Evolutionary conservation across 1,140 invertebrate species (phyloP).

Genomic region (Scylla paramamosain): DNA sequence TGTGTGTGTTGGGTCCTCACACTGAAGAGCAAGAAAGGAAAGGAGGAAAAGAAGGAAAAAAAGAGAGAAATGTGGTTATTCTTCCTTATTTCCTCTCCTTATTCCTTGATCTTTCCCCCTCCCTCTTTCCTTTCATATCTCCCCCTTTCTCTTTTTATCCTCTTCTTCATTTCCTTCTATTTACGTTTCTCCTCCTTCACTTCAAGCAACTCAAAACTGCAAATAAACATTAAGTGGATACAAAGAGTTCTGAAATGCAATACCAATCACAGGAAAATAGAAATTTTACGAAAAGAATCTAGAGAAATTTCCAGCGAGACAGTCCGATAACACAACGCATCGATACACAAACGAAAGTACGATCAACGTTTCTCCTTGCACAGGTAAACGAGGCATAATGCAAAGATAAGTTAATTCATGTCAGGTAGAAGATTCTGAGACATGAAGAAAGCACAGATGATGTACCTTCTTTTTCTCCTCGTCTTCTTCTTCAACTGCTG

Average conservation of each 20-base stretch:
- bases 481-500: no score
- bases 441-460: no score
- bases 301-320: no score
- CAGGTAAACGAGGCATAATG: not conserved
- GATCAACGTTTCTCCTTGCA: not conserved
- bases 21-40: not conserved
- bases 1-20: no score
- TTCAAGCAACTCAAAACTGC: no score
- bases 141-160: not conserved
- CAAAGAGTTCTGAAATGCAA: not conserved
- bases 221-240: not conserved
- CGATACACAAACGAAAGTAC: not conserved
- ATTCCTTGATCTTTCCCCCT: not conserved
- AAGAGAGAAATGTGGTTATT: not conserved
- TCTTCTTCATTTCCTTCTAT: not conserved
- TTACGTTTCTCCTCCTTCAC: no score
- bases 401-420: no score
- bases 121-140: not conserved
- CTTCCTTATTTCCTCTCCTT: not conserved
- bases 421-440: no score
- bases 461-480: no score
- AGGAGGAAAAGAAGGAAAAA: not conserved
- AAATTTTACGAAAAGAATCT: no score
- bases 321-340: no score
- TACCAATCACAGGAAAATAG: not conserved